phyloP scores from a whole-genome alignment of 2,888 invertebrate genomes.

The Leptopilina syphax region DNA sequence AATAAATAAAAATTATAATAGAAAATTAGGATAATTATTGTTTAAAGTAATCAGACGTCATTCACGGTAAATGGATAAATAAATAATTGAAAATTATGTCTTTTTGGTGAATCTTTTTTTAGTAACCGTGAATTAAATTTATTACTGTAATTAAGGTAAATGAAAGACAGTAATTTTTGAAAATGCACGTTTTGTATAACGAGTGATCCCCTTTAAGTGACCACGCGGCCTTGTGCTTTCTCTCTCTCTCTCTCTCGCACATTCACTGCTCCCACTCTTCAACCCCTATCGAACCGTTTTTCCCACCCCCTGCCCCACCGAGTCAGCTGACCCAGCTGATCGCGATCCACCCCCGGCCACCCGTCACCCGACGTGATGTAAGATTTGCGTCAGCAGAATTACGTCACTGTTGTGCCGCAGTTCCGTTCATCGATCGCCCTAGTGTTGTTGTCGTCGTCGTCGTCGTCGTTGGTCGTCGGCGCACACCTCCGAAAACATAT shows the following conservation, averaged over 20 bases:
- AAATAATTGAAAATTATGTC: too few species aligned
- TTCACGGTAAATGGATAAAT: too few species aligned
- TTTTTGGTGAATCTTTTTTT: too few species aligned
- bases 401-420: slow-evolving; percentile 75
- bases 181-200: slow-evolving; percentile 42
- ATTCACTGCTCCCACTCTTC: slow-evolving; percentile 73
- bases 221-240: slow-evolving; percentile 58
- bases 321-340: slow-evolving; percentile 65
- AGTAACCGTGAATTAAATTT: too few species aligned
- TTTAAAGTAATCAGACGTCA: too few species aligned
- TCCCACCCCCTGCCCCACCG: slow-evolving; percentile 75
- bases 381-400: slow-evolving; percentile 69
- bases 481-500: slow-evolving; percentile 25
- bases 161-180: too few species aligned
- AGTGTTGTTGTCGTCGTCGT: slow-evolving; percentile 29
- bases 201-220: slow-evolving; percentile 60
- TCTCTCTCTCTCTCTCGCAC: slow-evolving; percentile 53
- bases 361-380: slow-evolving; percentile 64
- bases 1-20: too few species aligned
- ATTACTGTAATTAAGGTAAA: too few species aligned
- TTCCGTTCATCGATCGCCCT: slow-evolving; percentile 73
- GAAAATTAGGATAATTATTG: too few species aligned
- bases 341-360: slow-evolving; percentile 52
- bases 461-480: slow-evolving; percentile 27
- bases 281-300: slow-evolving; percentile 76